Base-by-base conservation (phyloP, 2,888 invertebrate genomes). In the Argyresthia goedartella region DNA sequence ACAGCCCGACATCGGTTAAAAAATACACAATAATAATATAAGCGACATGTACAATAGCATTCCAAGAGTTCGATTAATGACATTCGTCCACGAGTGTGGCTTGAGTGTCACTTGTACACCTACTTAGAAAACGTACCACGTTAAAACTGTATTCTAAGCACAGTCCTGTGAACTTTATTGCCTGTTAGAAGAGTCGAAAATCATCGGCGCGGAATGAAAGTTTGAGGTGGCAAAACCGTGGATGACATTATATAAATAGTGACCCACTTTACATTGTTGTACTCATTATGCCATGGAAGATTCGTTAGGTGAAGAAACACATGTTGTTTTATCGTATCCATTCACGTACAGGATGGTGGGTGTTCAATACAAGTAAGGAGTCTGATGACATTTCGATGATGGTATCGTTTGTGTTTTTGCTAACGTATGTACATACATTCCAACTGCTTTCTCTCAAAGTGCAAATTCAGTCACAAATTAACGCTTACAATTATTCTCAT, bases 301-400 rank as follows among this genome's bases (percentile, higher is more conserved):
- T 84, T 85, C 84, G 85, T 84, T 84, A 86, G 85, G 86, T 85
- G 86, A 86, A 84, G 85, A 85, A 86, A 86, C 86, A 86, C 71
- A 79, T 86, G 86, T 86, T 84, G 85, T 84, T 82, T 84, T 85
- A 85, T 84, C 76, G 65, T 67, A 66, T 64, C 65, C 64, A 57
- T 60, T 53, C 56, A 48, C 52, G 72, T 66, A 66, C 55, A 60
- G 71, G 13, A 34, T 47, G 47, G n/a, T 48, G 25, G 25, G 25
- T 25, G 25, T 25, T 25, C 25, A 25, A 25, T 25, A 25, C 25
- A 25, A 25, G 2, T 25, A 25, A 6, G 25, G 25, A 25, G 25
- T 6, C 25, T 25, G 25, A 25, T 25, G 25, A 25, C 25, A n/a
- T n/a, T 25, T 25, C 25, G 2, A 25, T 25, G 25, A 25, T 25